phyloP scores from a whole-genome alignment of 30 jellyfish, hydroid and myxozoan species.

The Chironex yamaguchii region DNA sequence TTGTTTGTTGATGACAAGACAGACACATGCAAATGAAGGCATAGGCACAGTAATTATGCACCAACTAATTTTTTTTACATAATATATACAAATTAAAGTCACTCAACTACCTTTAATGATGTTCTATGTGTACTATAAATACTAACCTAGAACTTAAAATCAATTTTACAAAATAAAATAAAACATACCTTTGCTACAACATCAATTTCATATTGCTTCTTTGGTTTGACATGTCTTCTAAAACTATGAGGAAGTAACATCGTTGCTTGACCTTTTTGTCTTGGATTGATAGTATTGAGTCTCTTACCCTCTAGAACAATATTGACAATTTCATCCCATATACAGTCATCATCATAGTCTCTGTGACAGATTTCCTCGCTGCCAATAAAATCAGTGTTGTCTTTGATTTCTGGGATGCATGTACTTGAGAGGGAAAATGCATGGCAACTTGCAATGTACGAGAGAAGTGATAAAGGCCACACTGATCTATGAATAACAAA shows the following conservation, averaged over 20 bases:
- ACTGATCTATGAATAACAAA: conserved; percentile 72
- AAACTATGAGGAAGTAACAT: conserved; percentile 54
- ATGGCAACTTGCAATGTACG: conserved; percentile 78
- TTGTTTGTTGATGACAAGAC: no score
- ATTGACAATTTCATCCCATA: not conserved
- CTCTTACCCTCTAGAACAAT: not conserved
- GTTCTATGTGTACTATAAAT: not conserved
- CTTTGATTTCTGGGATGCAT: not conserved
- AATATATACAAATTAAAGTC: no score
- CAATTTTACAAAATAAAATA: not conserved
- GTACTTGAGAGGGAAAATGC: conserved; percentile 60
- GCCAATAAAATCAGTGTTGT: not conserved
- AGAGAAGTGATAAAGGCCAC: conserved; percentile 84
- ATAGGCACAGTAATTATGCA: no score
- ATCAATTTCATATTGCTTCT: conserved; percentile 78
- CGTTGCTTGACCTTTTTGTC: not conserved
- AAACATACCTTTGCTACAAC: conserved; percentile 75
- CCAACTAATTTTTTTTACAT: no score
- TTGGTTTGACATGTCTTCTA: conserved; percentile 83
- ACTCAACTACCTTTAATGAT: no score
- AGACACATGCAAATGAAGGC: no score
- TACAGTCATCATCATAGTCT: no score
- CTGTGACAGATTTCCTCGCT: no score
- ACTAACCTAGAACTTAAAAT: not conserved
- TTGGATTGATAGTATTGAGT: not conserved